Evolutionary conservation across 2,888 invertebrate species (phyloP).

Genomic region (Odontothrips loti): DNA sequence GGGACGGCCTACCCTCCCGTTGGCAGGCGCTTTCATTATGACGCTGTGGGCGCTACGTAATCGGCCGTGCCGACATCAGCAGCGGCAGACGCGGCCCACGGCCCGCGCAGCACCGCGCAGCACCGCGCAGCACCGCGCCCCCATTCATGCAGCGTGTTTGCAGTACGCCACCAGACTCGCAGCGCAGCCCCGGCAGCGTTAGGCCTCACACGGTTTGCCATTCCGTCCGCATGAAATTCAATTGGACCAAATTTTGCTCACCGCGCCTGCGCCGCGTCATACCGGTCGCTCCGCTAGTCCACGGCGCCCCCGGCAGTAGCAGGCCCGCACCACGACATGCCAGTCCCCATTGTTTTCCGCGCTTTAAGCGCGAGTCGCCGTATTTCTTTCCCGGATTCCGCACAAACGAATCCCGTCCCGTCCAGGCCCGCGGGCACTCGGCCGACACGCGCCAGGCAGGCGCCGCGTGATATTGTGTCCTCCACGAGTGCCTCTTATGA

Average conservation of each 20-base stretch:
- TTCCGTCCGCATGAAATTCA: slow-evolving; percentile 17
- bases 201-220: background rate
- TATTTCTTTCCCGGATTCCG: too few relatives aligned
- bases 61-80: background rate
- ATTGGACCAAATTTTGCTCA: slow-evolving; percentile 2
- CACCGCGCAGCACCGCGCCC: too few relatives aligned
- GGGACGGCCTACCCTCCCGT: background rate
- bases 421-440: background rate
- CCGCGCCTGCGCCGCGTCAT: background rate
- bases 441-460: background rate
- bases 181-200: background rate
- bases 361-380: too few relatives aligned
- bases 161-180: too few relatives aligned
- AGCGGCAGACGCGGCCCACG: background rate
- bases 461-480: too few relatives aligned
- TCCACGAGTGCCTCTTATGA: too few relatives aligned
- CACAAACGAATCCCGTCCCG: background rate
- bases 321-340: too few relatives aligned
- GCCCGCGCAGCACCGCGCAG: too few relatives aligned
- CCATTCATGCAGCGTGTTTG: background rate
- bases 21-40: background rate
- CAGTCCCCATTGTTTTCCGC: too few relatives aligned
- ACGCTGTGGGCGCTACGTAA: too few relatives aligned
- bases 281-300: background rate
- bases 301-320: too few relatives aligned